Conservation (phyloP, 64 coral and sea anemone genomes). For the Dendronephthya gigantea region DNA sequence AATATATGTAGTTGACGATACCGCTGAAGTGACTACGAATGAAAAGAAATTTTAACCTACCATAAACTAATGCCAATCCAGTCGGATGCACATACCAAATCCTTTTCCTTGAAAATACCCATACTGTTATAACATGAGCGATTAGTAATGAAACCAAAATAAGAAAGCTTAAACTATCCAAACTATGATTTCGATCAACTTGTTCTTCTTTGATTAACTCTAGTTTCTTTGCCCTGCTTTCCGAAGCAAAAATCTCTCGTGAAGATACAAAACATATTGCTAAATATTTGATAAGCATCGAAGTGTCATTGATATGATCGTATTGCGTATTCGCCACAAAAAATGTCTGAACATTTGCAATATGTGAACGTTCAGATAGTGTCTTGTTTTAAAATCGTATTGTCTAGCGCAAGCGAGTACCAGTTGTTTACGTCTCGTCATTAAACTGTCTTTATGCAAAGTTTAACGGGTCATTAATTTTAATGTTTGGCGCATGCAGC, state of each 20-base stretch:
- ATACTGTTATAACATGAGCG: constrained; percentile 27
- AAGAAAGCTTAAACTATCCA: constrained; percentile 27
- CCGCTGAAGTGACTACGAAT: neutral
- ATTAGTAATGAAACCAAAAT: constrained; percentile 21
- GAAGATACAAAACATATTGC: neutral
- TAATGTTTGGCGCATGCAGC: neutral
- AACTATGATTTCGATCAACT: constrained; percentile 8
- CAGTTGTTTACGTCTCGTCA: neutral
- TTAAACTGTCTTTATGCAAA: neutral
- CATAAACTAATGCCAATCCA: constrained; percentile 34
- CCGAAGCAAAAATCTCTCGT: neutral
- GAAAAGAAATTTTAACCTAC: neutral
- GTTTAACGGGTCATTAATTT: neutral
- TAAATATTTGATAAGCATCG: neutral
- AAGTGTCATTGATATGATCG: neutral
- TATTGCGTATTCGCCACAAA: no score
- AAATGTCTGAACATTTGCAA: no score
- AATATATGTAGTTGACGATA: neutral
- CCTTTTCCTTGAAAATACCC: constrained; percentile 9
- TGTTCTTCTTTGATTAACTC: constrained; percentile 1
- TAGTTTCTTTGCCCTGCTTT: neutral
- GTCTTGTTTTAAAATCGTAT: neutral
- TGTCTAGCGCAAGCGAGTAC: neutral
- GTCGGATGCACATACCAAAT: constrained; percentile 42
- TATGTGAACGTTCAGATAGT: neutral